A percentile compares a stretch with the other conserved stretches of the same genome.
phyloP scores from a whole-genome alignment of 2,113 vertebrate genomes.

The Entelurus aequoreus region DNA sequence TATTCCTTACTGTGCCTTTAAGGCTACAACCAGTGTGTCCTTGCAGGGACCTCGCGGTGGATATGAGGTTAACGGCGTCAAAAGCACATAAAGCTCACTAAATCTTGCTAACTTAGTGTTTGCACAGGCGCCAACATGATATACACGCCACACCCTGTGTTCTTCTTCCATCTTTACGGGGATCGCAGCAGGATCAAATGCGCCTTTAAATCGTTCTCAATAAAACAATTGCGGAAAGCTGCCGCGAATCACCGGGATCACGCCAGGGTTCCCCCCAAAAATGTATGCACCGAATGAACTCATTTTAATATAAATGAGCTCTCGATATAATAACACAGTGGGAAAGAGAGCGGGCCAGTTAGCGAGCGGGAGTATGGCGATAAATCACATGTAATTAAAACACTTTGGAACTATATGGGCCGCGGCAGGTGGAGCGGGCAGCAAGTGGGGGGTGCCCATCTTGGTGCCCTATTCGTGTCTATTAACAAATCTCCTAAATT shows the following conservation, averaged over 20 bases:
- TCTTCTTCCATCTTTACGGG: conserved; percentile 62
- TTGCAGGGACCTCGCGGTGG: neutral
- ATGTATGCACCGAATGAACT: conserved; percentile 73
- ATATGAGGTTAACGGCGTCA: conserved; percentile 2
- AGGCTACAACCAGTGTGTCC: neutral
- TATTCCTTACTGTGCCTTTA: neutral
- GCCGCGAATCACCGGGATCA: conserved; percentile 29
- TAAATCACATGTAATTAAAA: conserved; percentile 77
- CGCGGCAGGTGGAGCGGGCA: conserved; percentile 40
- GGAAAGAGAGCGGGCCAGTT: conserved; percentile 56
- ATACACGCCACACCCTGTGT: conserved; percentile 36
- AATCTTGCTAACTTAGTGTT: conserved; percentile 38
- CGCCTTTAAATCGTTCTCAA: conserved; percentile 51
- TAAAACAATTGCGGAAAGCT: conserved; percentile 65
- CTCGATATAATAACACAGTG: conserved; percentile 62
- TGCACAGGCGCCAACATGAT: conserved; percentile 45
- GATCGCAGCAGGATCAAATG: conserved; percentile 62
- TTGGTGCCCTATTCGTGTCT: neutral
- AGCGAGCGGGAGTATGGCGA: conserved; percentile 66
- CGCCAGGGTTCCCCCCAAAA: conserved; percentile 56
- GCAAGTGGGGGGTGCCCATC: conserved; percentile 44
- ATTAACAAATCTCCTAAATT: conserved; percentile 46
- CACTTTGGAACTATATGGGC: conserved; percentile 66
- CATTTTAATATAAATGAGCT: conserved; percentile 79
- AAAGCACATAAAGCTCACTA: conserved; percentile 37